phyloP scores from a whole-genome alignment of 2,113 vertebrate genomes.

The Anas platyrhynchos region DNA sequence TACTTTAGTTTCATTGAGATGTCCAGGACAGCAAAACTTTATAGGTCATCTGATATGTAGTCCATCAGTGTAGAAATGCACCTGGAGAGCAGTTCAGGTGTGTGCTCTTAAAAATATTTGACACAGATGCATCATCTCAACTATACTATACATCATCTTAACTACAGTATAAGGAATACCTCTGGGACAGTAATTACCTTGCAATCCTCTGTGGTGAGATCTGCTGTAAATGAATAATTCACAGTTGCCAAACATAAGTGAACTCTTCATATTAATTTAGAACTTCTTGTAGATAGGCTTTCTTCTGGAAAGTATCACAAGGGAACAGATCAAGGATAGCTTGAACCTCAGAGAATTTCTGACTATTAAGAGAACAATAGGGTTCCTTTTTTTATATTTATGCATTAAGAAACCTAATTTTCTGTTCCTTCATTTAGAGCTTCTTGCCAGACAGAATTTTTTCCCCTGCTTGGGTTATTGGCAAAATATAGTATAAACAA shows the following conservation, averaged over 20 bases:
- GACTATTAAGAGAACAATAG: not conserved
- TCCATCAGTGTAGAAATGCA: not conserved
- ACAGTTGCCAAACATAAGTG: not conserved
- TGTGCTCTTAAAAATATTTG: not conserved
- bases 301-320: not conserved
- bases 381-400: not conserved
- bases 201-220: not conserved
- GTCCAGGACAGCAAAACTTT: not conserved
- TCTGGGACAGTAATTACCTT: not conserved
- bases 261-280: not conserved
- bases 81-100: not conserved
- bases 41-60: not conserved
- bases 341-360: constrained; percentile 13
- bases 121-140: not conserved
- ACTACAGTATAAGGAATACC: not conserved
- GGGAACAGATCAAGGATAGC: not conserved
- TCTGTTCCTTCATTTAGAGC: not conserved
- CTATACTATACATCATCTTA: not conserved
- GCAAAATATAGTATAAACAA: not conserved
- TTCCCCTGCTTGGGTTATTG: not conserved
- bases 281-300: constrained; percentile 7
- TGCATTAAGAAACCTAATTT: not conserved
- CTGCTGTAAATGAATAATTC: not conserved
- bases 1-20: not conserved
- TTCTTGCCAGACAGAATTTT: not conserved